Evolutionary conservation across 2,113 vertebrate species (phyloP).

Genomic region (Aplodontia rufa): DNA sequence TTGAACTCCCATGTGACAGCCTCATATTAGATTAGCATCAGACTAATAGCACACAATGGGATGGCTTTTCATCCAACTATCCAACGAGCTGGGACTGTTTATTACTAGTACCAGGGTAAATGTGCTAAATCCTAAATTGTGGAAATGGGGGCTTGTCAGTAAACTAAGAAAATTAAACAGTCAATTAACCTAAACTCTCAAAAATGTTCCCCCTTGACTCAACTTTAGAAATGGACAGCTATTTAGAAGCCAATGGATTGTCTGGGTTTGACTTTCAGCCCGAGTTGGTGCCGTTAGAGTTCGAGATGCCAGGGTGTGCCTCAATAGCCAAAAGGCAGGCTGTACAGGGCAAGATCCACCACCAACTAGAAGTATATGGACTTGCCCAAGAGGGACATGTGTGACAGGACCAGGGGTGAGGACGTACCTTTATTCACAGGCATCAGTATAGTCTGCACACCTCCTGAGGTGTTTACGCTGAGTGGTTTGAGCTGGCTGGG

Average conservation of each 20-base stretch:
- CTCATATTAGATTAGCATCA: background rate
- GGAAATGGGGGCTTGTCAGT: background rate
- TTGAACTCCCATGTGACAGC: background rate
- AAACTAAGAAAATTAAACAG: conserved; percentile 39
- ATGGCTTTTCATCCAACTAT: background rate
- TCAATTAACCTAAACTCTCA: conserved; percentile 11
- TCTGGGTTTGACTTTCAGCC: background rate
- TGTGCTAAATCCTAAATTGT: background rate
- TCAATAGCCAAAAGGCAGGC: background rate
- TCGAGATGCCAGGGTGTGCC: background rate
- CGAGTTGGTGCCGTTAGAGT: background rate
- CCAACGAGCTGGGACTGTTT: background rate
- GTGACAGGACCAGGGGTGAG: rapidly evolving
- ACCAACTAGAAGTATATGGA: rapidly evolving
- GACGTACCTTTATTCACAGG: conserved; percentile 93
- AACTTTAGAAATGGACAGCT: background rate
- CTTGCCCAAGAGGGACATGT: rapidly evolving
- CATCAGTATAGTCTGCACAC: conserved; percentile 95
- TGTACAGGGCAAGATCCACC: background rate
- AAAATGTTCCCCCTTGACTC: background rate
- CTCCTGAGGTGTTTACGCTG: conserved; percentile 88
- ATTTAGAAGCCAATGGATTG: background rate
- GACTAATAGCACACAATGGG: background rate
- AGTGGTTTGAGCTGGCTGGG: conserved; percentile 97
- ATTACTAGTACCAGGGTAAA: background rate